Evolutionary conservation across 2,113 vertebrate species (phyloP), one percentile per base, ranked within the genome.

Genomic region (Okapia johnstoni): DNA sequence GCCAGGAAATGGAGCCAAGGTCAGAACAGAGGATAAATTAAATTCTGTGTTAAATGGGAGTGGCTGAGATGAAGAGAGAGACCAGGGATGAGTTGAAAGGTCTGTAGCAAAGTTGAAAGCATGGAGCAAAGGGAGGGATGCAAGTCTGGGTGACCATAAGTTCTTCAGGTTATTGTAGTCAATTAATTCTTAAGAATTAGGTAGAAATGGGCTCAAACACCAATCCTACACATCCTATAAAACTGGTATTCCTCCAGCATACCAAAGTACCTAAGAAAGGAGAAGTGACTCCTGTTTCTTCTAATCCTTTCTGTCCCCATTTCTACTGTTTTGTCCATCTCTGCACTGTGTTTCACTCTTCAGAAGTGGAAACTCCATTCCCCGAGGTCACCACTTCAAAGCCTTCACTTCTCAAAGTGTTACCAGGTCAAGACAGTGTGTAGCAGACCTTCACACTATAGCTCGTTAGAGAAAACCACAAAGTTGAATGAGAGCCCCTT

Each of bases 1-100:
- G 76, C 60, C 93, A 97, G 28, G 85, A 97, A 94, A 73, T 40
- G 33, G 30, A 96, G 88, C 86, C 93, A 96, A 91, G 50, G 3
- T 94, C 87, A 25, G 48, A 87, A 48, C 2, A 63, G 55, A 92
- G 79, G 4, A 92, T 52, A 94, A 85, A 93, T 76, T 88, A 94
- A 89, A 77, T 88, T 58, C 23, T 36, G 19, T 79, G 4, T 86
- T 84, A 88, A 73, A 19, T 52, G 40, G 17, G 60, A 94, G 55
- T 79, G 61, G 5, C 26, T 54, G 60, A 40, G 84, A 85, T 61
- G 46, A 93, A 95, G 66, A 25, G 9, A 92, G 90, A 93, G 57
- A 48, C 40, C 3, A 7, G 81, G 30, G 58, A 52, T 80, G 30
- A 63, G 21, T 15, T n/a, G 40, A 90, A 88, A 80, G 8, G 8